Base-by-base conservation (phyloP, 2,113 vertebrate species). In the Struthio camelus region DNA sequence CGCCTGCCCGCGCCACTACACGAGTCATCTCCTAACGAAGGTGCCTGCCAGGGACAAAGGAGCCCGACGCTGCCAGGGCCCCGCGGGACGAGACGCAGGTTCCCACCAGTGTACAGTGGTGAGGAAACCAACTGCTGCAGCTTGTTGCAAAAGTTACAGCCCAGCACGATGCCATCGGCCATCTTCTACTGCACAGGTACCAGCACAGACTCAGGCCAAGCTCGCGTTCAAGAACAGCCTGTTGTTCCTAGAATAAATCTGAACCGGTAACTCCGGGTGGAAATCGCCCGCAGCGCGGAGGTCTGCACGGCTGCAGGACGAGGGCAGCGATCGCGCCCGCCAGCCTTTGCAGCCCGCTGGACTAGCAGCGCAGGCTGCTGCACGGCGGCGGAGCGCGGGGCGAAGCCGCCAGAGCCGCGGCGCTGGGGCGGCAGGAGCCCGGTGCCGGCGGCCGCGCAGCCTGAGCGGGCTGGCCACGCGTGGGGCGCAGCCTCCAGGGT, bases 91-190 rank as follows among this genome's bases (percentile, higher is more conserved):
- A 44, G 15, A 65, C 32, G 27, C 44, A 36, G 34, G 25, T 15
- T 8, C 5, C 10, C 48, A 22, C 0, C 0, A 1, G 17, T 7
- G 8, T 42, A 2, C 17, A 28, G 34, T 9, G 38, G 30, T 25
- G 24, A 18, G 64, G 71, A 53, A 82, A 66, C 53, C 65, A 32
- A 2, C 40, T 13, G 56, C 88, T 54, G 67, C 78, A 10, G 1
- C 44, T 70, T 9, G 2, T 42, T n/a, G 32, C 6, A 22, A 59
- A 94, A 95, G 86, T 91, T 95, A 5, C 2, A 17, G 71, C 86
- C 91, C 86, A 6, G 65, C 15, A 69, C 6, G 65, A 51, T 75
- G 23, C 84, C 79, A 51, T 36, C 77, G 19, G 78, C 76, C 32
- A 34, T 65, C n/a, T 67, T 62, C 56, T 44, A 66, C 72, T 87